Evolutionary conservation across 64 coral and sea anemone species (phyloP).

Genomic region (Porites lutea): DNA sequence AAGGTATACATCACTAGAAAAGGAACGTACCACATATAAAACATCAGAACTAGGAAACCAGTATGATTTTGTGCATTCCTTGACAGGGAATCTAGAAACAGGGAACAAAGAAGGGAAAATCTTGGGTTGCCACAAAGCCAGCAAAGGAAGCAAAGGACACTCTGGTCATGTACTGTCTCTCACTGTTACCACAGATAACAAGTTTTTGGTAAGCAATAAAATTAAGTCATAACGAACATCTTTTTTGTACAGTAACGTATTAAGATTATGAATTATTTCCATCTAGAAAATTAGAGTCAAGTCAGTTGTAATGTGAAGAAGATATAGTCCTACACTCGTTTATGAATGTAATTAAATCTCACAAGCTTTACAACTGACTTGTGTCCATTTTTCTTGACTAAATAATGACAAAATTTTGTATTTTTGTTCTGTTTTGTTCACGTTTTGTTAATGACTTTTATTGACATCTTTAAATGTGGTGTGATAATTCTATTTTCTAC

Average conservation of each 20-base stretch:
- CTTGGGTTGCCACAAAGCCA: constrained; percentile 48
- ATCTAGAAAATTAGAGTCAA: too few relatives aligned
- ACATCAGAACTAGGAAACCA: too few relatives aligned
- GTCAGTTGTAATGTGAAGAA: too few relatives aligned
- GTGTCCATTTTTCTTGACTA: too few relatives aligned
- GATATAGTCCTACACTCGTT: too few relatives aligned
- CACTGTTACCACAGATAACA: constrained; percentile 86
- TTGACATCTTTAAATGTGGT: neutral
- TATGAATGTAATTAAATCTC: too few relatives aligned
- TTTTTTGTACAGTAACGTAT: neutral
- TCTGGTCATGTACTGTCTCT: constrained; percentile 76
- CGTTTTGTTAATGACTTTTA: neutral
- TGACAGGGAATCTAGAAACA: constrained; percentile 84
- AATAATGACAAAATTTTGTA: neutral
- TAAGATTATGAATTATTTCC: too few relatives aligned
- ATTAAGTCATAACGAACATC: neutral
- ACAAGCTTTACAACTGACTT: too few relatives aligned
- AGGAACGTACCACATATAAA: too few relatives aligned
- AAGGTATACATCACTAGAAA: too few relatives aligned
- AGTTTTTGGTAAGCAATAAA: constrained; percentile 83
- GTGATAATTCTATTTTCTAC: neutral
- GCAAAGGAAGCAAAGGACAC: constrained; percentile 59
- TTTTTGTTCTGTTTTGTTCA: neutral
- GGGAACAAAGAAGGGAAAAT: constrained; percentile 82
- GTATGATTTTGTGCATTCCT: too few relatives aligned